Evolutionary conservation across 2,113 vertebrate genomes (phyloP).

Genomic region (Emydocephalus ijimae): DNA sequence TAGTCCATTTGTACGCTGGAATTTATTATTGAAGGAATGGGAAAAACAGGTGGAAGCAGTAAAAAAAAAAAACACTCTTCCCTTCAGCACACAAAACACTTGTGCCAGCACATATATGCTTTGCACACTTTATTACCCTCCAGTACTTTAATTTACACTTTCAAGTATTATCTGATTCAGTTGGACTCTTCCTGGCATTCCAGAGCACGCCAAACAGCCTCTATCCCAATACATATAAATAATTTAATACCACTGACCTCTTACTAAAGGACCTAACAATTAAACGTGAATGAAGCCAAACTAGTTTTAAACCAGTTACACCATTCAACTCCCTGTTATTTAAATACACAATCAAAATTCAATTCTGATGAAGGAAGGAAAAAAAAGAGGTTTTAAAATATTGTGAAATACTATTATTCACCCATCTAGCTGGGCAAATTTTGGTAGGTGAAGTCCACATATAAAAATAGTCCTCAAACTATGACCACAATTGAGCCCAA

Average conservation of each 20-base stretch:
- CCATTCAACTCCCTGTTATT: not conserved
- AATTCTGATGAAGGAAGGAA: not conserved
- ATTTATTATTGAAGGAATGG: conserved; percentile 57
- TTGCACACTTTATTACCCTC: not conserved
- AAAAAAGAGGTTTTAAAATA: not conserved
- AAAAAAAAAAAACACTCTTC: conserved; percentile 26
- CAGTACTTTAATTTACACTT: not conserved
- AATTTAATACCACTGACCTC: conserved; percentile 11
- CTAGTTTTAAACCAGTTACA: not conserved
- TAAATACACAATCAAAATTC: not conserved
- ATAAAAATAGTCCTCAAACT: not conserved
- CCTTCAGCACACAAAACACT: conserved; percentile 37
- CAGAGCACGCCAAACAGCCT: conserved; percentile 25
- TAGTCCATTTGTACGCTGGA: conserved; percentile 59
- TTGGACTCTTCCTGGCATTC: conserved; percentile 17
- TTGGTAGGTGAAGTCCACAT: not conserved
- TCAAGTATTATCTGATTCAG: conserved; percentile 55
- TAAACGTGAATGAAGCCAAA: not conserved
- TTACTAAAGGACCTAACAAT: not conserved
- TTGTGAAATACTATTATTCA: not conserved
- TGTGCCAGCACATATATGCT: conserved; percentile 18
- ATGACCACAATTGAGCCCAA: not conserved
- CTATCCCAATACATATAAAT: not conserved
- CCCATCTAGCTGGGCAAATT: not conserved
- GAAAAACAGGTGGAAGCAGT: conserved; percentile 48